Conservation (phyloP, 2,113 vertebrate species). For the Lagopus leucura region DNA sequence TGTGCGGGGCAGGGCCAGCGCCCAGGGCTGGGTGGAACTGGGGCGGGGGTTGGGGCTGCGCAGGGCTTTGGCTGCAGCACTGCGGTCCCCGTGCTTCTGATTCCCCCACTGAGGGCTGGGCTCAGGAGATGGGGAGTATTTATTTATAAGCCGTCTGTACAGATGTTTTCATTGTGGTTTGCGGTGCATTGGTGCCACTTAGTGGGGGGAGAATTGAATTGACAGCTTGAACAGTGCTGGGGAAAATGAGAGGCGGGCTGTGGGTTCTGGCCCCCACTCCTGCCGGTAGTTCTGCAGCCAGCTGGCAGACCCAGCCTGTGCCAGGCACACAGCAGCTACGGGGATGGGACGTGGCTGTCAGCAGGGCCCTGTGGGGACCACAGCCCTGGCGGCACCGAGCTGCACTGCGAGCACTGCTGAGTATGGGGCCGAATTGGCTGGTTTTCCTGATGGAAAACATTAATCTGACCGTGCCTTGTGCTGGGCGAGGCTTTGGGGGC, state of each 20-base stretch:
- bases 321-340: neutral
- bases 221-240: conserved; percentile 51
- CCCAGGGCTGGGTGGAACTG: neutral
- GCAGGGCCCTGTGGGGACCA: neutral
- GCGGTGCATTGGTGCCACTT: conserved; percentile 81
- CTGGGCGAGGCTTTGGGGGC: neutral
- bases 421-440: neutral
- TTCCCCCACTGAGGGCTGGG: neutral
- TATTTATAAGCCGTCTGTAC: conserved; percentile 51
- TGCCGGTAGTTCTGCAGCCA: neutral
- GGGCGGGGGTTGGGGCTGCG: neutral
- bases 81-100: neutral
- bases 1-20: neutral
- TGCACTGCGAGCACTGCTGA: neutral
- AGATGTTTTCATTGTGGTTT: conserved; percentile 67
- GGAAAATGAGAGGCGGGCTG: conserved; percentile 21
- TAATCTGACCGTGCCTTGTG: neutral
- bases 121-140: conserved; percentile 38
- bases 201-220: conserved; percentile 79
- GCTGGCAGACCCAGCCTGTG: neutral
- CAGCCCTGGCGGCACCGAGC: neutral
- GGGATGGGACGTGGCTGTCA: neutral
- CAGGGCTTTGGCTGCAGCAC: neutral
- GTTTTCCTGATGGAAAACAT: neutral
- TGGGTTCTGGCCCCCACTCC: neutral